Evolutionary conservation across 2,888 invertebrate genomes (phyloP).

Genomic region (Tryphoninae sp.): DNA sequence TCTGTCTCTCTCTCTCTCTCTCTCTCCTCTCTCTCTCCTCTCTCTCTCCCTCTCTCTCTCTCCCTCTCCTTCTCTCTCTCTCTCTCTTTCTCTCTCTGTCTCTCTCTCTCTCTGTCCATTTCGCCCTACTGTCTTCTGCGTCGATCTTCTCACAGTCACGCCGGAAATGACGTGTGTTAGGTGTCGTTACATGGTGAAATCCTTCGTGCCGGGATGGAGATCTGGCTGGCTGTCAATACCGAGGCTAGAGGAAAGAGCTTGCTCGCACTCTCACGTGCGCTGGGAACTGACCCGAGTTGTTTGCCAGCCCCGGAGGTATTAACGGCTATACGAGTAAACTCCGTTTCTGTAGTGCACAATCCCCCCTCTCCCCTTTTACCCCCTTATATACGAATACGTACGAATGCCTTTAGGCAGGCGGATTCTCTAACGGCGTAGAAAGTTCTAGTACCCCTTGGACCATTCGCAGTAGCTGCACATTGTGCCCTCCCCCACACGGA

Average conservation of each 20-base stretch:
- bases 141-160: constrained; percentile 55
- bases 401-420: constrained; percentile 39
- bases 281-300: constrained; percentile 71
- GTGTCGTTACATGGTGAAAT: constrained; percentile 29
- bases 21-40: neutral
- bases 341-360: constrained; percentile 41
- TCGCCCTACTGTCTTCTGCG: constrained; percentile 13
- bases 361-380: neutral
- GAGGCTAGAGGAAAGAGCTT: constrained; percentile 19
- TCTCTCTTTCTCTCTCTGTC: constrained; percentile 1
- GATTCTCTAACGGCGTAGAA: constrained; percentile 46
- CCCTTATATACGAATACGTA: constrained; percentile 13
- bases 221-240: constrained; percentile 55
- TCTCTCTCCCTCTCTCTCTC: neutral
- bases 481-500: constrained; percentile 23
- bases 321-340: constrained; percentile 70
- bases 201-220: constrained; percentile 47
- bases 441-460: constrained; percentile 45
- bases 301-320: constrained; percentile 71
- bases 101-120: neutral
- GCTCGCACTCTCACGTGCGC: constrained; percentile 43
- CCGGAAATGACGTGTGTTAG: constrained; percentile 66
- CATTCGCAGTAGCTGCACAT: constrained; percentile 44
- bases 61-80: constrained; percentile 16
- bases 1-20: constrained; percentile 8